Evolutionary conservation across 2,888 invertebrate species (phyloP).

Genomic region (Sepioteuthis lessoniana): DNA sequence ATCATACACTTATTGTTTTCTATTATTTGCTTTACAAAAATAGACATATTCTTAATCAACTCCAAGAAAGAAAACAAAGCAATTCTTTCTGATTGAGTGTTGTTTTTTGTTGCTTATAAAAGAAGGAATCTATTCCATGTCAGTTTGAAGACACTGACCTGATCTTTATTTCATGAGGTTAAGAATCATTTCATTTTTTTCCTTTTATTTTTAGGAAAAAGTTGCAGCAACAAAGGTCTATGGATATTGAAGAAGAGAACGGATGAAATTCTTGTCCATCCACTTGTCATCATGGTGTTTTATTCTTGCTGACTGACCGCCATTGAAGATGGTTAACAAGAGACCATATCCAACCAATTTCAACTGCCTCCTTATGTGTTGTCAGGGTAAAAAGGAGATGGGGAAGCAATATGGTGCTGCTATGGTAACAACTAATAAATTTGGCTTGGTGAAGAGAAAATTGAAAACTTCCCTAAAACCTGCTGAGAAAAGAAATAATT

Average conservation of each 20-base stretch:
- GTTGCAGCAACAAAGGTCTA: background rate
- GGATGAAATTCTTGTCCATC: background rate
- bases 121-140: too few species aligned
- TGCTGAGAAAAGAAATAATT: background rate
- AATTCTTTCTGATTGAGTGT: too few species aligned
- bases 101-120: too few species aligned
- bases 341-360: background rate
- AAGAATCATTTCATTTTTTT: background rate
- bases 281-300: background rate
- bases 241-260: background rate
- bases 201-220: background rate
- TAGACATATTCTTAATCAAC: too few species aligned
- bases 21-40: too few species aligned
- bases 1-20: background rate
- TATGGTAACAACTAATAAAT: background rate
- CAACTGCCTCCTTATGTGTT: background rate
- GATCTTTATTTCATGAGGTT: background rate
- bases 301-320: background rate
- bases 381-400: background rate
- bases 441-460: background rate
- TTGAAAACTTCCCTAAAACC: background rate
- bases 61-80: too few species aligned
- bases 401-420: constrained; percentile 11
- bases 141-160: background rate
- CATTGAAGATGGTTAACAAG: background rate